A percentile compares a stretch with the other conserved stretches of the same genome.
phyloP scores from a whole-genome alignment of 2,888 invertebrate genomes.

The Herminia tarsipennalis region DNA sequence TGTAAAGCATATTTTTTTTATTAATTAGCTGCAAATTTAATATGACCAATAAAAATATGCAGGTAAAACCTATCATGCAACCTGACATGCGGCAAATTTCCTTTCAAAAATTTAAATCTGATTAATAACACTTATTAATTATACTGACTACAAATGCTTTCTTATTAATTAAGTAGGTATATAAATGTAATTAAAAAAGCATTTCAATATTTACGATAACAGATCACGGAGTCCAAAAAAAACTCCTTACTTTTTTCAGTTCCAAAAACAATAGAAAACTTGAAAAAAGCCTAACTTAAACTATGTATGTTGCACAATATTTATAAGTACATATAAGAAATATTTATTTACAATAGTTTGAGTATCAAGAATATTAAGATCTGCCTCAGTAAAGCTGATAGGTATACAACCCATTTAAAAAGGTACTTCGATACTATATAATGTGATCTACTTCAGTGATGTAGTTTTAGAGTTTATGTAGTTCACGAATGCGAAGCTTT shows the following conservation, averaged over 20 bases:
- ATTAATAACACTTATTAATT: no score
- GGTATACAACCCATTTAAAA: constrained; percentile 55
- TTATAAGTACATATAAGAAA: constrained; percentile 55
- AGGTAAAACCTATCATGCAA: no score
- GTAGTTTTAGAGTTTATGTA: constrained; percentile 5
- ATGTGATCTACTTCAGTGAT: constrained; percentile 35
- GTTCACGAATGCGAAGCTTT: constrained; percentile 3
- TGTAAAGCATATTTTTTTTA: no score
- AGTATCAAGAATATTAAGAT: constrained; percentile 79
- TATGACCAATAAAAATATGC: no score
- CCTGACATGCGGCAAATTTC: no score
- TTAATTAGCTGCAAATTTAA: no score
- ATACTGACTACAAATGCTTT: no score
- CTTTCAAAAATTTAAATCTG: no score
- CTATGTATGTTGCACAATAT: constrained; percentile 49
- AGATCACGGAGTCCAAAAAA: no score
- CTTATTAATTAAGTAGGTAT: background rate
- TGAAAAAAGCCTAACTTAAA: constrained; percentile 30
- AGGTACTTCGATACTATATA: constrained; percentile 43
- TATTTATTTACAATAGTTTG: constrained; percentile 74
- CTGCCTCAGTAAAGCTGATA: constrained; percentile 60
- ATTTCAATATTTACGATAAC: background rate
- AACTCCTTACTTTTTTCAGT: no score
- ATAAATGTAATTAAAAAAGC: background rate
- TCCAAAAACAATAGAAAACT: constrained; percentile 42